Evolutionary conservation across 92 coral and sea anemone genomes (phyloP), one percentile per base, ranked within the genome.

Genomic region (Phenganax stokvisi): DNA sequence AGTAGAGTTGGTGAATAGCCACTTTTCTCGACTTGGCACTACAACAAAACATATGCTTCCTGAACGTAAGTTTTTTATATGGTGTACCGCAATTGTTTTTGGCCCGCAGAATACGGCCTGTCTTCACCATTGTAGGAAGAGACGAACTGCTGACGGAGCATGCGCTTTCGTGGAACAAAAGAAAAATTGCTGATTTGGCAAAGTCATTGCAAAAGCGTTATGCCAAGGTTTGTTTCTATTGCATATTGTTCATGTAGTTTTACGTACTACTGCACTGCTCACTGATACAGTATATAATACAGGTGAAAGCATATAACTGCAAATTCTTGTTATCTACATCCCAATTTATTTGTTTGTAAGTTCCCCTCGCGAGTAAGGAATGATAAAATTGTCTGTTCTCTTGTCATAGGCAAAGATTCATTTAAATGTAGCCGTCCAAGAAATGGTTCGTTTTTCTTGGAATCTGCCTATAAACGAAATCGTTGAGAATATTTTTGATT

Each of bases 31-130:
- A 30, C 79, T 84, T 58, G 89, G 84, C 8, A 56, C 64, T 44
- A 76, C 72, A 9, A 87, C 89, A 27, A 87, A 87, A 74, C 87
- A 87, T 71, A 87, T 80, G 87, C 82, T 83, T 16, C 87, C 90
- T 71, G 86, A 87, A 74, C 74, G 86, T 86, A 79, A 0, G 44
- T 2, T 17, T 27, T 27, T 1, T 16, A 53, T 29, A 13, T 59
- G 65, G 3, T 20, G 15, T 12, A 59, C 25, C 16, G 7, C 3
- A 59, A 59, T 20, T 20, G 25, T 13, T 1, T 13, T 59, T 1
- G 3, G 47, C 47, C 47, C 5, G 47, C 47, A 37, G 47, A 37
- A 37, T 37, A 37, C 5, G 47, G 47, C 47, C 47, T 37, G 25
- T 37, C 47, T 37, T 37, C 47, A 37, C 47, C 47, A 37, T 37